These are phyloP conservation scores for Esperia sulphurella DNA, from an alignment of 2,888 invertebrate genomes.

Conservation along the genomic window DNA sequence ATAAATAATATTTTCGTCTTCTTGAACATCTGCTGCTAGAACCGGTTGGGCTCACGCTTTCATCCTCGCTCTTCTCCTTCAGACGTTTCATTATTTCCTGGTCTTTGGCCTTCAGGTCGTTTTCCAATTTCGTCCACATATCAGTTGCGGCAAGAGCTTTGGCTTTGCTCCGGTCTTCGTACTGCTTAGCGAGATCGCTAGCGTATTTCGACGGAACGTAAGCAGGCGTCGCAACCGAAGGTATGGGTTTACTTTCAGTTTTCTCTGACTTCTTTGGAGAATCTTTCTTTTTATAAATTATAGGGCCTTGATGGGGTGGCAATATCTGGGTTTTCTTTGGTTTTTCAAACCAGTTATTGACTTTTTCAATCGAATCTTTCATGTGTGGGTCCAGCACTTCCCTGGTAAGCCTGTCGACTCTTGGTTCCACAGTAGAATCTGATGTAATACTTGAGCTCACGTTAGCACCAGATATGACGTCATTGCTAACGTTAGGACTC, in stretches of 20 bases:
- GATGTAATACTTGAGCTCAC: too few relatives aligned
- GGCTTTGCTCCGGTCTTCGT: conserved; percentile 19
- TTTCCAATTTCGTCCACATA: conserved; percentile 25
- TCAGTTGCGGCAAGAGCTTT: conserved; percentile 8
- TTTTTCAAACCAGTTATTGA: conserved; percentile 34
- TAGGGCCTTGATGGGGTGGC: conserved; percentile 19
- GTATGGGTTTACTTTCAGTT: background rate
- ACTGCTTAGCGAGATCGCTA: conserved; percentile 29
- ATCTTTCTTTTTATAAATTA: conserved; percentile 36
- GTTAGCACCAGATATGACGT: too few relatives aligned
- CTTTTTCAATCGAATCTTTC: conserved; percentile 37
- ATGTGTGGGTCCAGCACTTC: conserved; percentile 17
- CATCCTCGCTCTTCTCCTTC: background rate
- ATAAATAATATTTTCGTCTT: too few relatives aligned
- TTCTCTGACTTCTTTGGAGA: background rate
- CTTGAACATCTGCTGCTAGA: background rate
- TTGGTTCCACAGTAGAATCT: too few relatives aligned
- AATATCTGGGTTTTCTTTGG: conserved; percentile 14
- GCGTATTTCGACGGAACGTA: conserved; percentile 31
- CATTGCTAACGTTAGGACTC: background rate
- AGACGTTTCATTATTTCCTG: conserved; percentile 8
- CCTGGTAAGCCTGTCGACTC: too few relatives aligned
- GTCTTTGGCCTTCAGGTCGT: conserved; percentile 29
- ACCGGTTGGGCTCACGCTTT: background rate
- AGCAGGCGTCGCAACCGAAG: background rate